Evolutionary conservation across 1,140 invertebrate genomes (phyloP), one percentile per base, ranked within the genome.

Genomic region (Brachionus manjavacas): DNA sequence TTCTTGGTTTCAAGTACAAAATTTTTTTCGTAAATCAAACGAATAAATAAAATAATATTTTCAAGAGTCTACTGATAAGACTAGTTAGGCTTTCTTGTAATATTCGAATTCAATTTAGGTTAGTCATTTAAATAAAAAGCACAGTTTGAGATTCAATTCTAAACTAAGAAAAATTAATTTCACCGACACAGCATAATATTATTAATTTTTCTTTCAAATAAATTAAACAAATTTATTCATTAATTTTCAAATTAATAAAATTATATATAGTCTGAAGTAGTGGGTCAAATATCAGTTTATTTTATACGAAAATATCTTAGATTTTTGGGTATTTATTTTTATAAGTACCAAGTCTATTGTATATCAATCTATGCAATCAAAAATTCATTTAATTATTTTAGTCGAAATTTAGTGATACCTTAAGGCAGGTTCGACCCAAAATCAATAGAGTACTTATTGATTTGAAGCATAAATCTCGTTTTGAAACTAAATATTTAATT

Each of bases 211-310:
- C 23, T 68, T 68, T 39, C 52, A 20, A 20, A 31, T 68, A 68
- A 31, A 31, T 31, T 68, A 68, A 68, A 68, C 66, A 68, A 68
- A 68, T 68, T 35, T 68, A 31, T 68, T 28, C 31, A 31, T 68
- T 68, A n/a, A 68, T 28, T n/a, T 68, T 68, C 66, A 68, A 31
- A 31, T 68, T 68, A 68, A 68, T 39, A 11, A 28, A 68, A 68
- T 68, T 31, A 68, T 31, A 68, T 31, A 68, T 68, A 31, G 66
- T 68, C 66, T 68, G 66, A 31, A 68, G 31, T 68, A 68, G 31
- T 12, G 8, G 66, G 66, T 68, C 66, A 68, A 68, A 68, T 68
- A 68, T 68, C 31, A 68, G 66, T 39, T 68, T 60, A 60, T 60
- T 60, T 60, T 20, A 9, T 60, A 20, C 20, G 52, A 60, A 60